Evolutionary conservation across 2,888 invertebrate genomes (phyloP).

Genomic region (Lasioglossum leucozonium): DNA sequence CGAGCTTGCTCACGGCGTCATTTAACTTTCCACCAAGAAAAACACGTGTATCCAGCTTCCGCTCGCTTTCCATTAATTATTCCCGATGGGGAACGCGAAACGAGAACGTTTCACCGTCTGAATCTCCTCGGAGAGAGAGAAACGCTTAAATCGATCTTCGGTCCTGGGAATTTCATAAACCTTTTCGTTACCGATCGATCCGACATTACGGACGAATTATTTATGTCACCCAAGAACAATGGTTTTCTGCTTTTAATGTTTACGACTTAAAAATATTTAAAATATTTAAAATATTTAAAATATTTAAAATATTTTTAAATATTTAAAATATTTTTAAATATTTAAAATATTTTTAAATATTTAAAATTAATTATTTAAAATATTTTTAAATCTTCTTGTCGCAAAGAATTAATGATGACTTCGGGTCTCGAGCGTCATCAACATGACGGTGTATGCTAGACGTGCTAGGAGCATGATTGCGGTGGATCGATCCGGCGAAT

Average conservation of each 20-base stretch:
- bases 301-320: too few relatives aligned
- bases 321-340: too few relatives aligned
- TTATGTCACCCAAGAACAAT: not conserved
- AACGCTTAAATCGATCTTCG: constrained; percentile 31
- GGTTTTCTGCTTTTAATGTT: too few relatives aligned
- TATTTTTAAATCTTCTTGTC: too few relatives aligned
- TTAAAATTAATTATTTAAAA: too few relatives aligned
- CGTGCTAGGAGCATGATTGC: not conserved
- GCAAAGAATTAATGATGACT: too few relatives aligned
- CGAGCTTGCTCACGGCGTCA: constrained; percentile 59
- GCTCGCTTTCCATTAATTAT: constrained; percentile 55
- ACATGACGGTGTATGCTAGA: not conserved
- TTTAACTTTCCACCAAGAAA: constrained; percentile 75
- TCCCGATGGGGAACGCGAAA: constrained; percentile 36
- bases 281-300: too few relatives aligned
- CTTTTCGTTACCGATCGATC: not conserved
- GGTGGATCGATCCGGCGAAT: constrained; percentile 61
- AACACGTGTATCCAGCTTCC: constrained; percentile 67
- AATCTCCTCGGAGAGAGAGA: constrained; percentile 34
- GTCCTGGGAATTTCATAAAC: not conserved
- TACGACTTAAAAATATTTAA: too few relatives aligned
- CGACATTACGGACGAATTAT: not conserved
- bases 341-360: too few relatives aligned
- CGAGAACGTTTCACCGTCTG: constrained; percentile 4
- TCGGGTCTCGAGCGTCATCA: constrained; percentile 11